Conservation (phyloP, 2,797 vertebrate genomes). For the Sebastes goodei region DNA sequence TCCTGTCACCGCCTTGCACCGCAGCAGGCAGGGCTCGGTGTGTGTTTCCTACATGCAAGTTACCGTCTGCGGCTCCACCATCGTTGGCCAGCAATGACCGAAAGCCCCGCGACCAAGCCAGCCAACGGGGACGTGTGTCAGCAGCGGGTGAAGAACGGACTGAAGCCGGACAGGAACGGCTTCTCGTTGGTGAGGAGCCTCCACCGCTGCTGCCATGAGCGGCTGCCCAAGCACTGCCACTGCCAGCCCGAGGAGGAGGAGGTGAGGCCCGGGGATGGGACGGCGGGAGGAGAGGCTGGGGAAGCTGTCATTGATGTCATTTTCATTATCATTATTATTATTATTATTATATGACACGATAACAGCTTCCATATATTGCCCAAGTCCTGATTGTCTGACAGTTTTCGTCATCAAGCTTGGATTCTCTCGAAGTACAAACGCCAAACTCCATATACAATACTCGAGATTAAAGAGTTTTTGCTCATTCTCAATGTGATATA, state of each 20-base stretch:
- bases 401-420: not conserved
- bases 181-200: slow-evolving; percentile 51
- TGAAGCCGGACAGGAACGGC: slow-evolving; percentile 74
- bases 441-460: not conserved
- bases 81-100: slow-evolving; percentile 74
- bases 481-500: fast-evolving
- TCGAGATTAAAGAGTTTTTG: not conserved
- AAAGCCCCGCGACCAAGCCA: slow-evolving; percentile 69
- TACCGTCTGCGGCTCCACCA: slow-evolving; percentile 37
- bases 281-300: slow-evolving; percentile 26
- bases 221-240: slow-evolving; percentile 26
- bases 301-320: not conserved
- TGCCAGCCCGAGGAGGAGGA: slow-evolving; percentile 74
- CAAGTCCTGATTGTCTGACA: not conserved
- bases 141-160: slow-evolving; percentile 66
- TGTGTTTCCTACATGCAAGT: slow-evolving; percentile 61
- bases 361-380: not conserved
- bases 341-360: fast-evolving
- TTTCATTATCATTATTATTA: fast-evolving
- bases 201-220: slow-evolving; percentile 55
- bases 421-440: not conserved
- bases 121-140: slow-evolving; percentile 66
- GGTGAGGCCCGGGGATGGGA: slow-evolving; percentile 67
- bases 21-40: slow-evolving; percentile 17
- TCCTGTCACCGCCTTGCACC: slow-evolving; percentile 64